A percentile compares a stretch with the other conserved stretches of the same genome.
Evolutionary conservation across 2,888 invertebrate genomes (phyloP).

Genomic region (Scaptodrosophila latifasciaeformis): DNA sequence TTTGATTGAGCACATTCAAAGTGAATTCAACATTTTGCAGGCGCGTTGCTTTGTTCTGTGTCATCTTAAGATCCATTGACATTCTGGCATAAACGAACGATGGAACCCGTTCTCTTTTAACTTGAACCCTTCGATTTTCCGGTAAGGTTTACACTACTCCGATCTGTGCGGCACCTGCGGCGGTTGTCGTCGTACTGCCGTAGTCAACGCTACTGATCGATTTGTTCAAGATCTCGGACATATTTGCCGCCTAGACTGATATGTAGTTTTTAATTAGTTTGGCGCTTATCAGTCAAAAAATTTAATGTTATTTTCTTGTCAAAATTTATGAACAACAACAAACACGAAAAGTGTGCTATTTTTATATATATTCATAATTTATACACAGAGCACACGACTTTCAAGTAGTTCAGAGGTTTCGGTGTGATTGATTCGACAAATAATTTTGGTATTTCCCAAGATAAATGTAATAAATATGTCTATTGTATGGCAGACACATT

Average conservation of each 20-base stretch:
- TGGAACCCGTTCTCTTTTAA: too few relatives aligned
- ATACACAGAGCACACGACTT: too few relatives aligned
- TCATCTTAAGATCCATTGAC: slow-evolving; percentile 37
- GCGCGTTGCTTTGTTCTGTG: too few relatives aligned
- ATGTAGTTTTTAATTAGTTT: slow-evolving; percentile 12
- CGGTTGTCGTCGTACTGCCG: slow-evolving; percentile 54
- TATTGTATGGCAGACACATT: slow-evolving; percentile 14
- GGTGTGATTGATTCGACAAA: too few relatives aligned
- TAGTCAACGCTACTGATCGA: slow-evolving; percentile 59
- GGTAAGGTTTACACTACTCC: too few relatives aligned
- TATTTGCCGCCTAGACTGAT: slow-evolving; percentile 14
- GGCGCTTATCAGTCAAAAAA: slow-evolving; percentile 37
- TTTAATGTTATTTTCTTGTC: slow-evolving; percentile 59
- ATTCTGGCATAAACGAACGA: slow-evolving; percentile 47
- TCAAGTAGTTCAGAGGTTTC: too few relatives aligned
- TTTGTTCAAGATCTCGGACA: slow-evolving; percentile 41
- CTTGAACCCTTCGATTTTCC: too few relatives aligned
- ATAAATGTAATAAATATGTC: too few relatives aligned
- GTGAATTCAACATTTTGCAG: slow-evolving; percentile 52
- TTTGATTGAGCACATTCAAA: slow-evolving; percentile 68
- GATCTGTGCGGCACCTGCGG: neutral
- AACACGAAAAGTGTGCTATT: too few relatives aligned
- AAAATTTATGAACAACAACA: slow-evolving; percentile 31
- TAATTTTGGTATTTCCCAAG: too few relatives aligned
- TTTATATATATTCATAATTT: too few relatives aligned